Conservation (phyloP, 1,140 invertebrate genomes). For the Drosophila ambigua region DNA sequence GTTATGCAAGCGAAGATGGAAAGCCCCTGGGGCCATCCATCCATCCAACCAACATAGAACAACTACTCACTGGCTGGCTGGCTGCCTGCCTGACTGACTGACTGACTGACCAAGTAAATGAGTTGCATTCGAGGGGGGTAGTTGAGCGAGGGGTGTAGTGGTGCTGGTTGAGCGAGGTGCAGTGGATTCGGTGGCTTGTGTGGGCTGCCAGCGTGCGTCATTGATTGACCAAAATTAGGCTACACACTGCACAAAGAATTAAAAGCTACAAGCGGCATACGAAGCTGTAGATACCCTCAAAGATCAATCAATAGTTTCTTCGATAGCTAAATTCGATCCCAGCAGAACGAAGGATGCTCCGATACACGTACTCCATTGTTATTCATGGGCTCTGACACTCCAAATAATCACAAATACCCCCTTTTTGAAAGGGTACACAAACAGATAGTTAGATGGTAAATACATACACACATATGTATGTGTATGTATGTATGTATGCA, state of each 20-base stretch:
- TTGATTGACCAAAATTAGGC: slow-evolving; percentile 80
- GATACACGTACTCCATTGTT: no score
- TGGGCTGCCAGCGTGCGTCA: slow-evolving; percentile 62
- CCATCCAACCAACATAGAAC: slow-evolving; percentile 29
- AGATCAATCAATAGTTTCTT: no score
- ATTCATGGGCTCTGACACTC: no score
- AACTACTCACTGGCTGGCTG: slow-evolving; percentile 9
- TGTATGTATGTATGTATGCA: background rate
- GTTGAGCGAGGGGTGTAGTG: background rate
- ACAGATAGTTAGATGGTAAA: background rate
- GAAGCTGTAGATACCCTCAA: no score
- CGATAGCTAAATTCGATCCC: no score
- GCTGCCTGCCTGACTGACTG: slow-evolving; percentile 25
- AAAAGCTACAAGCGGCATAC: no score
- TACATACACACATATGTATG: slow-evolving; percentile 2
- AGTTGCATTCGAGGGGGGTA: slow-evolving; percentile 52
- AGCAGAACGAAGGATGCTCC: no score
- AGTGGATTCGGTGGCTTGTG: slow-evolving; percentile 10
- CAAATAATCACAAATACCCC: no score
- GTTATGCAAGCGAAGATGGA: slow-evolving; percentile 41
- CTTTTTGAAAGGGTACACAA: no score
- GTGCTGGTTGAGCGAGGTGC: slow-evolving; percentile 1
- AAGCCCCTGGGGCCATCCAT: slow-evolving; percentile 29
- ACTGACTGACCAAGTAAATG: slow-evolving; percentile 58
- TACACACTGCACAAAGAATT: slow-evolving; percentile 15